Conservation (phyloP, 2,888 invertebrate genomes). For the Ganaspis brasiliensis region DNA sequence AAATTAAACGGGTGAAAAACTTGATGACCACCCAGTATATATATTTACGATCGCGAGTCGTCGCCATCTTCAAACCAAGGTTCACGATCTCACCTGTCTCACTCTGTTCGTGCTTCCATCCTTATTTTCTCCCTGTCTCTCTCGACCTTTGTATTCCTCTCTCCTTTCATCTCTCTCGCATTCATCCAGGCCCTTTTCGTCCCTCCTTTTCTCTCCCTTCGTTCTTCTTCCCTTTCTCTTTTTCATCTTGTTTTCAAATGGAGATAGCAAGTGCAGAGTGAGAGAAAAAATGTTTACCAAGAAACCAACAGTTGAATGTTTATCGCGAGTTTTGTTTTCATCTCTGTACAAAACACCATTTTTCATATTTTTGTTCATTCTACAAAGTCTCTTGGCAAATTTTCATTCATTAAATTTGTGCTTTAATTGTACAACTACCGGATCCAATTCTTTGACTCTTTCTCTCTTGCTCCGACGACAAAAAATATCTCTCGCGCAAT, state of each 20-base stretch:
- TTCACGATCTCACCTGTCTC: slow-evolving; percentile 42
- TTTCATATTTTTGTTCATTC: not conserved
- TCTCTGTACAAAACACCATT: not conserved
- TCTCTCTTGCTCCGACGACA: slow-evolving; percentile 4
- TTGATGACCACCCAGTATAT: slow-evolving; percentile 30
- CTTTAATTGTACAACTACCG: slow-evolving; percentile 24
- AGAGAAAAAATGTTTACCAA: slow-evolving; percentile 1
- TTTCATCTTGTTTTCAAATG: slow-evolving; percentile 22
- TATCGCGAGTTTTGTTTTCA: not conserved
- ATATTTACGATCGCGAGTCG: slow-evolving; percentile 37
- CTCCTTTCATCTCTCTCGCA: not conserved
- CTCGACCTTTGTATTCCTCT: not conserved
- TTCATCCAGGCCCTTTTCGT: slow-evolving; percentile 22
- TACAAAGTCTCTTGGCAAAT: not conserved
- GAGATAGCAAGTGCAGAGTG: slow-evolving; percentile 3
- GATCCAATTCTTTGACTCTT: slow-evolving; percentile 28
- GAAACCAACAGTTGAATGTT: slow-evolving; percentile 10
- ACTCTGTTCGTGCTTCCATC: slow-evolving; percentile 17
- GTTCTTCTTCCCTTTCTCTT: slow-evolving; percentile 16
- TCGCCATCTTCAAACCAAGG: slow-evolving; percentile 40
- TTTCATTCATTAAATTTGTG: not conserved
- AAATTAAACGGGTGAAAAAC: no score
- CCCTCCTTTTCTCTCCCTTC: slow-evolving; percentile 4
- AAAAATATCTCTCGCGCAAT: slow-evolving; percentile 30
- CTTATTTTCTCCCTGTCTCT: slow-evolving; percentile 14